Evolutionary conservation across 2,113 vertebrate genomes (phyloP).

Genomic region (Camelus dromedarius): DNA sequence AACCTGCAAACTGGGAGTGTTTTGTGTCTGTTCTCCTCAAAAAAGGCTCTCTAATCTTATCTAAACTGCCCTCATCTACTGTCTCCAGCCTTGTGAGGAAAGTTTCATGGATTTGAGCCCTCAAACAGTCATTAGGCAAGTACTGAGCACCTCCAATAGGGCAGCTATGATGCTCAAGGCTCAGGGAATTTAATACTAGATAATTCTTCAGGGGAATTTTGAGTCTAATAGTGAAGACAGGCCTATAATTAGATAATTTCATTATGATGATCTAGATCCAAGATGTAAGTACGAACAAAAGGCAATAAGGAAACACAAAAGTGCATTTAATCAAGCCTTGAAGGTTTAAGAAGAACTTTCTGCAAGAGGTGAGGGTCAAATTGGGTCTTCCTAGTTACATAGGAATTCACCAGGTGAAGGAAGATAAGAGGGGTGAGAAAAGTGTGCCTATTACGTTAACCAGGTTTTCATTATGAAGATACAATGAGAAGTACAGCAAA

Average conservation of each 20-base stretch:
- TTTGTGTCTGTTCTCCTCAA: constrained; percentile 54
- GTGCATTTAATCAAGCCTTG: background rate
- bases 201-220: background rate
- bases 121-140: background rate
- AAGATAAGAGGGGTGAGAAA: background rate
- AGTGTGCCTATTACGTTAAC: background rate
- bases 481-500: background rate
- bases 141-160: background rate
- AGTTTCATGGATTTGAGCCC: background rate
- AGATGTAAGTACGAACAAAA: constrained; percentile 8
- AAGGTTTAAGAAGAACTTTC: background rate
- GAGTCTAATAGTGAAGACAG: background rate
- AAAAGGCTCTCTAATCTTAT: constrained; percentile 54
- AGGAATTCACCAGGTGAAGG: background rate
- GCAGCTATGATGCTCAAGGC: background rate
- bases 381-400: background rate
- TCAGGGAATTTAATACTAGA: background rate
- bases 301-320: background rate
- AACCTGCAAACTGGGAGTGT: constrained; percentile 46
- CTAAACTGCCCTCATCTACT: constrained; percentile 12
- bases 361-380: background rate
- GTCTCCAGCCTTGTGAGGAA: constrained; percentile 11
- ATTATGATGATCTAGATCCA: background rate
- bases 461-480: background rate
- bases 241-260: background rate